Conservation (phyloP, 2,113 vertebrate genomes). For the Trochalopteron elliotii region DNA sequence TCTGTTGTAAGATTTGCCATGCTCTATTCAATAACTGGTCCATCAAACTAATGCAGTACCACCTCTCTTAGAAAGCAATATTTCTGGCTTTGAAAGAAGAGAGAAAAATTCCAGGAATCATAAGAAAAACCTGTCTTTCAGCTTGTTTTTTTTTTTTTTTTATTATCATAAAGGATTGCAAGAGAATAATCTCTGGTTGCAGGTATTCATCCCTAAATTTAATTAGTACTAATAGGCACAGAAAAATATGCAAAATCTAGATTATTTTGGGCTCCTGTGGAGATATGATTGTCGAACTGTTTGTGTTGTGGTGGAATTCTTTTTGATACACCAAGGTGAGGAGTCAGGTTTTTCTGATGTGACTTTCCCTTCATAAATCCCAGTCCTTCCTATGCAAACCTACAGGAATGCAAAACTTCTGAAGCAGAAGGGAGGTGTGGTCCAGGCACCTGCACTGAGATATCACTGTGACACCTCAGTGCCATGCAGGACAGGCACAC, state of each 20-base stretch:
- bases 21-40: neutral
- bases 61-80: neutral
- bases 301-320: neutral
- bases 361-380: neutral
- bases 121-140: neutral
- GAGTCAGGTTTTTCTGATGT: neutral
- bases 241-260: neutral
- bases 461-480: accelerated
- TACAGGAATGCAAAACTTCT: neutral
- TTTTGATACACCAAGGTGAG: neutral
- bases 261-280: neutral
- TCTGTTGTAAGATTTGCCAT: neutral
- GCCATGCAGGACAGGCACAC: neutral
- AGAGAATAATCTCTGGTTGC: neutral
- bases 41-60: neutral
- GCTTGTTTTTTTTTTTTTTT: neutral
- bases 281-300: neutral
- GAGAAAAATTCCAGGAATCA: neutral
- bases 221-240: neutral
- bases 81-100: neutral
- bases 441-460: neutral
- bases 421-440: neutral
- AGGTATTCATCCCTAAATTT: neutral
- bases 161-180: neutral
- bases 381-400: neutral